Evolutionary conservation across 2,888 invertebrate genomes (phyloP), one percentile per base, ranked within the genome.

Genomic region (Drosophila nr. perissopoda): DNA sequence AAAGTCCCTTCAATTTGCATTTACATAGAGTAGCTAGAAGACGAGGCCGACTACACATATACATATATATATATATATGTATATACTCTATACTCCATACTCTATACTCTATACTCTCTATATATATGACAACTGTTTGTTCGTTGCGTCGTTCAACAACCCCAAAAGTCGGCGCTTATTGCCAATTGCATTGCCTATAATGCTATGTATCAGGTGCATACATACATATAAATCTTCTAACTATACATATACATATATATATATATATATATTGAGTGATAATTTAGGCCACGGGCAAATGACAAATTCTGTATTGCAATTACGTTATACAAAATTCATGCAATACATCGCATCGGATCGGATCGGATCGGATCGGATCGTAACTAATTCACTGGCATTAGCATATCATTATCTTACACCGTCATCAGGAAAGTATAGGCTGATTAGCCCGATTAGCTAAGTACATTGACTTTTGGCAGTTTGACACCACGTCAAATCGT

Each of bases 211-310:
- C 21, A 42, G 11, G 11, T 21, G 11, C 21, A 11, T 11, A 5
- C 11, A 42, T 21, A 46, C 13, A 27, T 16, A 33, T 8, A 16
- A 5, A 27, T 34, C 6, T 46, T 33, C 4, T 33, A 29, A 25
- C 21, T 13, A 16, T 29, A 25, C 33, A 25, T 4, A 36, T 25
- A 16, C 16, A 40, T 31, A 31, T 40, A n/a, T 33, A 21, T 40
- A 31, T 27, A 7, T 18, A 16, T 53, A 34, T 46, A 46, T 16
- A 38, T 34, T 49, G 40, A 40, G n/a, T 34, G 48, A 33, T 59
- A 48, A 62, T 67, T 13, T 73, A 51, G 68, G 60, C 77, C 69
- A 75, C 21, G 58, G 66, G 16, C 75, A 70, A 74, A 62, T 74
- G 53, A n/a, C 49, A 56, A 40, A 11, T 31, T 27, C 27, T 59